These are phyloP conservation scores for Pygoscelis antarcticus DNA, from an alignment of 2,113 vertebrate genomes.

Conservation along the genomic window DNA sequence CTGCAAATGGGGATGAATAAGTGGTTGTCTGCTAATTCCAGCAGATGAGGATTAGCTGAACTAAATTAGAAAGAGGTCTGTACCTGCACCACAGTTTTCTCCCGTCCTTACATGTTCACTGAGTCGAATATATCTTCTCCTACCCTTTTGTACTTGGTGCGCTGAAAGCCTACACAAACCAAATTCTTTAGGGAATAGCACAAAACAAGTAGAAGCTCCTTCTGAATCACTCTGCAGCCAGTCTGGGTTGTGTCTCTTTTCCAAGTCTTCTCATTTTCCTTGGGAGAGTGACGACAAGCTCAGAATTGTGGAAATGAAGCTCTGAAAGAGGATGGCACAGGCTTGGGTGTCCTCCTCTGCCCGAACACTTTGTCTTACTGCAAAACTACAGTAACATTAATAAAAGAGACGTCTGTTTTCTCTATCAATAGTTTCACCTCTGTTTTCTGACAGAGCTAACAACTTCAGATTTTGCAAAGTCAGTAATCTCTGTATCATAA, in stretches of 20 bases:
- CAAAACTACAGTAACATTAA: background rate
- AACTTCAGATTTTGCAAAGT: background rate
- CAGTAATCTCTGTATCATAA: background rate
- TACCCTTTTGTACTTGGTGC: background rate
- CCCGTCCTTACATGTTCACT: background rate
- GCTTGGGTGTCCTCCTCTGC: background rate
- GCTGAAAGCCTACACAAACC: background rate
- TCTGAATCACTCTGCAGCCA: background rate
- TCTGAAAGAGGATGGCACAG: background rate
- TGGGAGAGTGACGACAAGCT: background rate
- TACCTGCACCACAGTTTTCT: background rate
- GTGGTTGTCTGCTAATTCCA: background rate
- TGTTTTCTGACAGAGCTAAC: background rate
- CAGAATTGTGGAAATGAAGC: background rate
- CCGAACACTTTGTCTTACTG: background rate
- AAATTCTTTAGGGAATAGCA: background rate
- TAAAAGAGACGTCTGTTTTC: background rate
- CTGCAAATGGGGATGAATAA: background rate
- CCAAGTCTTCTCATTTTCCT: background rate
- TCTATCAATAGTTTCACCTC: background rate
- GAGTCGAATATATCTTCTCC: background rate
- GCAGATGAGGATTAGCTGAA: background rate
- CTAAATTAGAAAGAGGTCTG: background rate
- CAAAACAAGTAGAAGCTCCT: background rate
- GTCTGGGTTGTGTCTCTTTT: background rate